These are phyloP conservation scores for Elysia chlorotica DNA, from an alignment of 1,140 invertebrate species.

Conservation along the genomic window DNA sequence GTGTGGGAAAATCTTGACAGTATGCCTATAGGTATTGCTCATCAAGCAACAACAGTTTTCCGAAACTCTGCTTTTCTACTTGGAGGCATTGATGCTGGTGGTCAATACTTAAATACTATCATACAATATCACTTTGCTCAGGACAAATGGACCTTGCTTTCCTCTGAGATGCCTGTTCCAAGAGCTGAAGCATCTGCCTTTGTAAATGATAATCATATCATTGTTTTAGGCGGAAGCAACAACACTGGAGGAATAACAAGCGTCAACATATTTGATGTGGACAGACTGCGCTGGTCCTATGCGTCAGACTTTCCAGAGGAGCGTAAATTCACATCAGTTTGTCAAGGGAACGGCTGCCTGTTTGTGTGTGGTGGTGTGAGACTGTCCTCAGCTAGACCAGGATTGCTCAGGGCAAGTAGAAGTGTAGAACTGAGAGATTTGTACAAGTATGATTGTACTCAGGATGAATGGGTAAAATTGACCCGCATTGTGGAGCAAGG, in stretches of 20 bases:
- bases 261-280: background rate
- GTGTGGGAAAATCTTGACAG: conserved; percentile 35
- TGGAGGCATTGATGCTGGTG: background rate
- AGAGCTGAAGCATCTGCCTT: background rate
- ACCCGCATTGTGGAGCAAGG: background rate
- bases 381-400: background rate
- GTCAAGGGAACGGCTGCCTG: background rate
- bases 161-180: background rate
- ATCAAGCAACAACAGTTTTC: conserved; percentile 34
- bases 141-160: background rate
- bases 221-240: background rate
- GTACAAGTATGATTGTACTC: background rate
- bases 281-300: background rate
- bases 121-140: background rate
- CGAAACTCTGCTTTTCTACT: conserved; percentile 11
- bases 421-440: background rate
- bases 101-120: background rate
- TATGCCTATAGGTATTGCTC: conserved; percentile 43
- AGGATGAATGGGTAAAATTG: background rate
- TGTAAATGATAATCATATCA: background rate
- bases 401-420: background rate
- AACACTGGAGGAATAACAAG: background rate
- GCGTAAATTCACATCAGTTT: background rate
- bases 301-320: background rate
- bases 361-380: background rate